Conservation (phyloP, 2,113 vertebrate species). For the Garra rufa region DNA sequence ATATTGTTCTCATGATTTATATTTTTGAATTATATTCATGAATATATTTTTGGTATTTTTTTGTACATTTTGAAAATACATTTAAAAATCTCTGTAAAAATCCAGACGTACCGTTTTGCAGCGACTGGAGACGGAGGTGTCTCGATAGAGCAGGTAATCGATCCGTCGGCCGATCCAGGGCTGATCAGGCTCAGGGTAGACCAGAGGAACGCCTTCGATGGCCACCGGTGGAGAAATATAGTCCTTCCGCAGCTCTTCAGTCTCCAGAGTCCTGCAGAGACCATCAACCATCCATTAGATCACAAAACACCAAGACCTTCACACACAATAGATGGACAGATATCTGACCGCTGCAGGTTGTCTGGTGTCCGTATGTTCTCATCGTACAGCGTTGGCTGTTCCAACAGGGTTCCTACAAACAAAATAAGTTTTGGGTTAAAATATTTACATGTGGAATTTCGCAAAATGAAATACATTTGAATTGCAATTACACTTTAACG, state of each 20-base stretch:
- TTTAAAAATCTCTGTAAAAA: too few relatives aligned
- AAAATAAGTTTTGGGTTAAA: neutral
- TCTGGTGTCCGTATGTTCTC: conserved; percentile 77
- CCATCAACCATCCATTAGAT: too few relatives aligned
- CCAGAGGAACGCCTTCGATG: neutral
- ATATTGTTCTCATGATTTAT: too few relatives aligned
- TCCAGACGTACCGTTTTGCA: conserved; percentile 65
- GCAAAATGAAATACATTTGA: neutral
- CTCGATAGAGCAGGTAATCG: conserved; percentile 81
- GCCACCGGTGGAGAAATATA: conserved; percentile 75
- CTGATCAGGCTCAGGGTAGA: conserved; percentile 60
- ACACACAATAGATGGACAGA: neutral
- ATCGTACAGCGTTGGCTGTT: conserved; percentile 74
- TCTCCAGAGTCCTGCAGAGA: conserved; percentile 78
- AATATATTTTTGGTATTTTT: too few relatives aligned
- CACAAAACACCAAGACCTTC: neutral
- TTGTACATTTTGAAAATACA: too few relatives aligned
- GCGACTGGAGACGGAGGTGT: conserved; percentile 60
- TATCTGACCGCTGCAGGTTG: conserved; percentile 76
- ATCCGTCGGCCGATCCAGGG: conserved; percentile 82
- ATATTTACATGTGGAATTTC: neutral
- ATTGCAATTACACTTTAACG: neutral
- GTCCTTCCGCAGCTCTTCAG: conserved; percentile 69
- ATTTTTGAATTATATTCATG: too few relatives aligned
- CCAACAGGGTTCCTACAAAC: conserved; percentile 80